Evolutionary conservation across 2,888 invertebrate genomes (phyloP).

Genomic region (Leptura quadrifasciata): DNA sequence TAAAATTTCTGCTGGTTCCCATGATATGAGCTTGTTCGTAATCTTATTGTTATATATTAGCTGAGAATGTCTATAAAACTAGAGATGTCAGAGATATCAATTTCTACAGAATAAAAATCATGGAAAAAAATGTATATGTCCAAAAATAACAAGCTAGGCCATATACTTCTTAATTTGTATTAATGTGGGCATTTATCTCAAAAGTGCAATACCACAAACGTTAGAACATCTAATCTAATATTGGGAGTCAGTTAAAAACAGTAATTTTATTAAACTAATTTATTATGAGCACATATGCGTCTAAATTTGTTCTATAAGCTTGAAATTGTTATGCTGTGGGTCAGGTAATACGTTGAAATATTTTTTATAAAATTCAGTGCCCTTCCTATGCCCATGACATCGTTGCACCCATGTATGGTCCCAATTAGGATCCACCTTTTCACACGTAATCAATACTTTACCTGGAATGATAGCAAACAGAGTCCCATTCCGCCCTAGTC

Average conservation of each 20-base stretch:
- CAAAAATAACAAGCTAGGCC: no score
- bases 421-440: slow-evolving; percentile 87
- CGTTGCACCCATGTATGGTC: slow-evolving; percentile 84
- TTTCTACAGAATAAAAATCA: no score
- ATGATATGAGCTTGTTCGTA: no score
- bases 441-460: slow-evolving; percentile 87
- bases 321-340: slow-evolving; percentile 86
- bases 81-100: no score
- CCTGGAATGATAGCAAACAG: slow-evolving; percentile 89
- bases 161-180: no score
- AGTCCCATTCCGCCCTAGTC: slow-evolving; percentile 86
- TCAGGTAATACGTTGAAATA: slow-evolving; percentile 89
- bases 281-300: neutral
- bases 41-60: no score
- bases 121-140: no score
- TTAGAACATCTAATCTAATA: no score
- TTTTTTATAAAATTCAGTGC: slow-evolving; percentile 85
- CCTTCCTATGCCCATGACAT: slow-evolving; percentile 79
- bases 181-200: no score
- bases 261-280: neutral
- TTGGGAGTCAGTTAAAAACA: neutral
- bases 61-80: no score
- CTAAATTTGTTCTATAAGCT: slow-evolving; percentile 83
- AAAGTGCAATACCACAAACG: no score
- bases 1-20: no score